These are phyloP conservation scores for Aporophyla nigra DNA, from an alignment of 2,888 invertebrate genomes.

Conservation along the genomic window DNA sequence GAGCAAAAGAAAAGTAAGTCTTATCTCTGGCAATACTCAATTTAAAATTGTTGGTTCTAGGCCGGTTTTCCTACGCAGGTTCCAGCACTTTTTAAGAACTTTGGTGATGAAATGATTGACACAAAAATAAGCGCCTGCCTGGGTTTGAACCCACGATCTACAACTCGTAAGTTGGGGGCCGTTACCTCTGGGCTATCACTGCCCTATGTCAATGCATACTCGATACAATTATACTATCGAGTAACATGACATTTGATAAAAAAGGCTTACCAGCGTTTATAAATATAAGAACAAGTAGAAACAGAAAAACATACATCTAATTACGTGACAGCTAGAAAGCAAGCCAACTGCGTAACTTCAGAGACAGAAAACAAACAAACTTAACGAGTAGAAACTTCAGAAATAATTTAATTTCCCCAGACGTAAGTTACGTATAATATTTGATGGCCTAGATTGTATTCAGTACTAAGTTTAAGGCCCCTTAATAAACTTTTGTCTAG, in stretches of 20 bases:
- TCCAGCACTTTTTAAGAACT: no score
- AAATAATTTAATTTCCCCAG: conserved; percentile 38
- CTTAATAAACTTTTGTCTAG: neutral
- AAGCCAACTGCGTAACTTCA: conserved; percentile 22
- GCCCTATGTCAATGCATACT: no score
- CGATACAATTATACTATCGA: no score
- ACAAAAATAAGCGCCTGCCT: no score
- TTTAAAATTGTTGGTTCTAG: no score
- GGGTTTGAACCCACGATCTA: no score
- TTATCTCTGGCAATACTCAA: no score
- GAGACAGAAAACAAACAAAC: conserved; percentile 31
- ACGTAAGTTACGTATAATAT: conserved; percentile 7
- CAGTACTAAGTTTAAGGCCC: neutral
- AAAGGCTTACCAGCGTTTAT: neutral
- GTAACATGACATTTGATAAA: neutral
- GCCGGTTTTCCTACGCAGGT: no score
- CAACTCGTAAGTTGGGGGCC: no score
- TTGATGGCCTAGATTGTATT: conserved; percentile 9
- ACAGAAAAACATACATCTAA: conserved; percentile 26
- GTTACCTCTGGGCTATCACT: no score
- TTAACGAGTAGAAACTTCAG: conserved; percentile 15
- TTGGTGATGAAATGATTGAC: no score
- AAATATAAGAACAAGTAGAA: neutral
- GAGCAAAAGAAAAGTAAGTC: no score
- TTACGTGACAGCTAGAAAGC: conserved; percentile 20